These are phyloP conservation scores for Cabera pusaria DNA, from an alignment of 2,888 invertebrate genomes.

Conservation along the genomic window DNA sequence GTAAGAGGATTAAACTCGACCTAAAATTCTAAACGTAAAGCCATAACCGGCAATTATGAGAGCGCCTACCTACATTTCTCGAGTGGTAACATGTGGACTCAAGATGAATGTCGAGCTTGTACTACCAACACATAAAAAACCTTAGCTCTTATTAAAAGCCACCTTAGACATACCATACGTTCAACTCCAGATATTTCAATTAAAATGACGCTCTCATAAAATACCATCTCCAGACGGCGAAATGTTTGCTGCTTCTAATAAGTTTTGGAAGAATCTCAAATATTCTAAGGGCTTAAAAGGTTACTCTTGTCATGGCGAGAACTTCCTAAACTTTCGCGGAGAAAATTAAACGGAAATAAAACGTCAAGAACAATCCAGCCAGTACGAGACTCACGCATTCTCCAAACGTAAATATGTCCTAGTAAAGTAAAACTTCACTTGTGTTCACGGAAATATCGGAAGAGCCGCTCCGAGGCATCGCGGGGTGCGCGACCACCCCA, in stretches of 20 bases:
- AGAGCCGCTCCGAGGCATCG: conserved; percentile 48
- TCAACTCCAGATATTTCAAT: conserved; percentile 18
- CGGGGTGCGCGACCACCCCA: conserved; percentile 63
- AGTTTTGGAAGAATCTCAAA: conserved; percentile 23
- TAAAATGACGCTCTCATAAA: conserved; percentile 19
- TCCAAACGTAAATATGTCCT: conserved; percentile 33
- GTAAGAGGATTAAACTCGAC: not conserved
- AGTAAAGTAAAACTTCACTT: conserved; percentile 59
- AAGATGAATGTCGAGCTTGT: conserved; percentile 32
- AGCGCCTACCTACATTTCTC: conserved; percentile 19
- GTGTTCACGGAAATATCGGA: conserved; percentile 44
- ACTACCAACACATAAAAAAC: conserved; percentile 26
- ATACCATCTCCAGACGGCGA: conserved; percentile 12
- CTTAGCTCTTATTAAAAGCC: conserved; percentile 11
- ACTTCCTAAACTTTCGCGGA: conserved; percentile 20
- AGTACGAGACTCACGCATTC: conserved; percentile 45
- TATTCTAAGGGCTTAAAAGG: conserved; percentile 23
- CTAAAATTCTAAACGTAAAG: not conserved
- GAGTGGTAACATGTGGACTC: conserved; percentile 43
- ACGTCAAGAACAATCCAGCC: conserved; percentile 39
- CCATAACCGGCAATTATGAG: conserved; percentile 8
- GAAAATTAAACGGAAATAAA: conserved; percentile 9
- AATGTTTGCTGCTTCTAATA: conserved; percentile 21
- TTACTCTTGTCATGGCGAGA: conserved; percentile 24
- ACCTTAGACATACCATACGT: conserved; percentile 12